Conservation (phyloP, 2,113 vertebrate genomes). For the Chaenocephalus aceratus region DNA sequence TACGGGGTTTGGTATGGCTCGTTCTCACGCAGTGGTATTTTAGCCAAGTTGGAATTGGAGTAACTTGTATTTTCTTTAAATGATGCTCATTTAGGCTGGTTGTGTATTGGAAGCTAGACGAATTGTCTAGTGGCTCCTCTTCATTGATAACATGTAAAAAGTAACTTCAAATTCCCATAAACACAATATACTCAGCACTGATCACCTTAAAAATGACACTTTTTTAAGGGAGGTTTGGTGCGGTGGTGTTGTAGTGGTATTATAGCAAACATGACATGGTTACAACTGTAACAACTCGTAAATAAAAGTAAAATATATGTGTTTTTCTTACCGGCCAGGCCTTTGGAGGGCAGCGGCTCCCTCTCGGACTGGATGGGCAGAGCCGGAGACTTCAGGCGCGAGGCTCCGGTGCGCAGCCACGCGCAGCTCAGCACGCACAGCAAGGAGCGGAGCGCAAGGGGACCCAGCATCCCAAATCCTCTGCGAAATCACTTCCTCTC, state of each 20-base stretch:
- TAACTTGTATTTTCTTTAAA: too few species aligned
- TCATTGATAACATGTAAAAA: fast-evolving
- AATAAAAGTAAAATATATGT: too few species aligned
- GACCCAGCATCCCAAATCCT: slow-evolving; percentile 74
- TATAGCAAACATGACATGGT: background rate
- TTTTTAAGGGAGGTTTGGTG: background rate
- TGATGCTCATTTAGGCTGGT: background rate
- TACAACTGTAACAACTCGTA: background rate
- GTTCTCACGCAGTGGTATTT: too few species aligned
- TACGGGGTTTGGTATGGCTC: too few species aligned
- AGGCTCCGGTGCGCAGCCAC: slow-evolving; percentile 67
- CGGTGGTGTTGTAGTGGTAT: background rate
- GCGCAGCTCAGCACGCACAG: slow-evolving; percentile 79
- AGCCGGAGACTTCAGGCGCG: slow-evolving; percentile 82
- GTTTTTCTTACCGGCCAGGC: slow-evolving; percentile 84
- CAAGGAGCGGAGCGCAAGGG: slow-evolving; percentile 60
- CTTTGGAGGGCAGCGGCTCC: slow-evolving; percentile 87
- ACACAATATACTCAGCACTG: background rate
- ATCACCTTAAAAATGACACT: background rate
- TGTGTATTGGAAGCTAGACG: background rate
- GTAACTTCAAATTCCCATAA: background rate
- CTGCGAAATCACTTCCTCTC: background rate
- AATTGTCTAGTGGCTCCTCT: background rate
- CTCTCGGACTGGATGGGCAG: slow-evolving; percentile 90
- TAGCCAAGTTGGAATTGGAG: background rate